phyloP scores from a whole-genome alignment of 2,888 invertebrate genomes.

The Noctua pronuba region DNA sequence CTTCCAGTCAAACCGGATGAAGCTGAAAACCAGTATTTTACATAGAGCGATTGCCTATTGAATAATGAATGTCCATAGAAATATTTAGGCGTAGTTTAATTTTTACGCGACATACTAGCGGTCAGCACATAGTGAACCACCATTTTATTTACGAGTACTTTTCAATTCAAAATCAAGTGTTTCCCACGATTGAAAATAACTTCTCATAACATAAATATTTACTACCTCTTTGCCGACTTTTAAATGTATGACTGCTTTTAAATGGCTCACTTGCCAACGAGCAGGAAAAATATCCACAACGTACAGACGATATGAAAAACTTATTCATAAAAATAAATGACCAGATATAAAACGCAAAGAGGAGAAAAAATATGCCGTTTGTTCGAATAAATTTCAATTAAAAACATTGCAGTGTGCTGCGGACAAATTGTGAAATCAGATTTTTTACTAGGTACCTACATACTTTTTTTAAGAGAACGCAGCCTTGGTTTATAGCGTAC shows the following conservation, averaged over 20 bases:
- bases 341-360: constrained; percentile 13
- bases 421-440: constrained; percentile 55
- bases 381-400: constrained; percentile 67
- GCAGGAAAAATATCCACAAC: constrained; percentile 15
- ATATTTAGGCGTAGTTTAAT: background rate
- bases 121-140: background rate
- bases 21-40: background rate
- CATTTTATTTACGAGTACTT: background rate
- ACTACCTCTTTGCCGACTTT: background rate
- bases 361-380: constrained; percentile 38
- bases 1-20: background rate
- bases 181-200: background rate
- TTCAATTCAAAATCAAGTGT: background rate
- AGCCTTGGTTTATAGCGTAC: constrained; percentile 9
- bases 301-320: constrained; percentile 40
- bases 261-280: constrained; percentile 15
- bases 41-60: background rate
- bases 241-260: constrained; percentile 28
- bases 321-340: constrained; percentile 49
- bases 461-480: background rate
- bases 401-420: constrained; percentile 63
- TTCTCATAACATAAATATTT: background rate
- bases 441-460: constrained; percentile 24
- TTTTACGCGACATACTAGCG: background rate
- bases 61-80: background rate